Evolutionary conservation across 2,888 invertebrate genomes (phyloP).

Genomic region (Stegana nigrithorax): DNA sequence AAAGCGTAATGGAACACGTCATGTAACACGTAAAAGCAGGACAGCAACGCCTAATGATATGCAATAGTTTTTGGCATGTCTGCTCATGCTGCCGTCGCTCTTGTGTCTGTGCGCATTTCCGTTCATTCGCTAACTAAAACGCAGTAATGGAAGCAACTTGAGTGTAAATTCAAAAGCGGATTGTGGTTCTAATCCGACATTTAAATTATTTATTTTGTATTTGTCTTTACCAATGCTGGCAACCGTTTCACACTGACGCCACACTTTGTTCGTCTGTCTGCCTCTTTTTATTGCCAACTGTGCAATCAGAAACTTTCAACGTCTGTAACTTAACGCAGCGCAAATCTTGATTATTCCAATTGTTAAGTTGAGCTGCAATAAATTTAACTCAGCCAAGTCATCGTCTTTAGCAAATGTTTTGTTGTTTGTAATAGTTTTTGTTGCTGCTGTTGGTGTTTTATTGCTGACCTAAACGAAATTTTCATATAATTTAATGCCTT

Average conservation of each 20-base stretch:
- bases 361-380: conserved; percentile 3
- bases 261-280: conserved; percentile 11
- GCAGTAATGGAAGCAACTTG: conserved; percentile 57
- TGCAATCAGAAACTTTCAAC: neutral
- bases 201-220: conserved; percentile 54
- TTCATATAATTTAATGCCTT: neutral
- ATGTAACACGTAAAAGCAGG: neutral
- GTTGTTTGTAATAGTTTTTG: neutral
- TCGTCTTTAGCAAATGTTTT: neutral
- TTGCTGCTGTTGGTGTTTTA: neutral
- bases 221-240: conserved; percentile 42
- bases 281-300: conserved; percentile 11
- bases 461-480: neutral
- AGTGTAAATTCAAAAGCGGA: conserved; percentile 59
- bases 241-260: neutral
- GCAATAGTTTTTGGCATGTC: conserved; percentile 42
- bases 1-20: neutral
- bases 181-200: conserved; percentile 55
- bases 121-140: conserved; percentile 27
- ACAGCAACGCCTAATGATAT: conserved; percentile 51
- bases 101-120: neutral
- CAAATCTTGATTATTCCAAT: conserved; percentile 9
- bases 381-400: conserved; percentile 19
- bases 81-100: neutral
- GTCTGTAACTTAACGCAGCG: neutral